Evolutionary conservation across 2,113 vertebrate genomes (phyloP).

Genomic region (Petroica traversi): DNA sequence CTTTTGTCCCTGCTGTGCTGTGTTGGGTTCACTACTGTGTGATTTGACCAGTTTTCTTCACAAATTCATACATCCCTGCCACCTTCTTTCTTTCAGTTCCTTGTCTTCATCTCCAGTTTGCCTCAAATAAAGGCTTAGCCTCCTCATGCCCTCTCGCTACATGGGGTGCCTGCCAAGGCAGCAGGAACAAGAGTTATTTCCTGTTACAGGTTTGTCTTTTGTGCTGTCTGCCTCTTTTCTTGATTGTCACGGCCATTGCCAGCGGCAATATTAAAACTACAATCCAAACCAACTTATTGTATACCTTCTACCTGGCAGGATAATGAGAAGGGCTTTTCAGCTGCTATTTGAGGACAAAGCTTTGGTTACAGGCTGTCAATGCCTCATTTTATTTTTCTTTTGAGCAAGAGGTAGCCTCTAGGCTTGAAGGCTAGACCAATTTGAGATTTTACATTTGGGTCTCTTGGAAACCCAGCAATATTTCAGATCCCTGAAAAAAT

Average conservation of each 20-base stretch:
- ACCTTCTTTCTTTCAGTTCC: not conserved
- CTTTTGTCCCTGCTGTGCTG: not conserved
- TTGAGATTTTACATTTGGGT: not conserved
- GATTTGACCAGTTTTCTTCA: not conserved
- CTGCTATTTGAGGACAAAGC: not conserved
- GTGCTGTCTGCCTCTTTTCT: not conserved
- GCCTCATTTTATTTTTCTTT: not conserved
- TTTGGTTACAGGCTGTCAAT: not conserved
- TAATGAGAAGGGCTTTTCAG: not conserved
- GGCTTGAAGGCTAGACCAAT: not conserved
- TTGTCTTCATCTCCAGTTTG: not conserved
- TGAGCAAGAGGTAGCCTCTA: not conserved
- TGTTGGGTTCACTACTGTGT: not conserved
- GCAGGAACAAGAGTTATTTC: not conserved
- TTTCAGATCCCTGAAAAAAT: not conserved
- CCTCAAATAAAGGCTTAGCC: not conserved
- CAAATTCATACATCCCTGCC: not conserved
- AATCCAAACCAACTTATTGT: not conserved
- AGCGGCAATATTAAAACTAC: not conserved
- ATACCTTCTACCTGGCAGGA: not conserved
- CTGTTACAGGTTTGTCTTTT: not conserved
- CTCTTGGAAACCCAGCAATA: not conserved
- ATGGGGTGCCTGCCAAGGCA: accelerated
- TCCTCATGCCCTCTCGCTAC: not conserved
- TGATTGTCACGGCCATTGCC: not conserved